phyloP scores from a whole-genome alignment of 2,797 vertebrate genomes.

The Galago senegalensis region DNA sequence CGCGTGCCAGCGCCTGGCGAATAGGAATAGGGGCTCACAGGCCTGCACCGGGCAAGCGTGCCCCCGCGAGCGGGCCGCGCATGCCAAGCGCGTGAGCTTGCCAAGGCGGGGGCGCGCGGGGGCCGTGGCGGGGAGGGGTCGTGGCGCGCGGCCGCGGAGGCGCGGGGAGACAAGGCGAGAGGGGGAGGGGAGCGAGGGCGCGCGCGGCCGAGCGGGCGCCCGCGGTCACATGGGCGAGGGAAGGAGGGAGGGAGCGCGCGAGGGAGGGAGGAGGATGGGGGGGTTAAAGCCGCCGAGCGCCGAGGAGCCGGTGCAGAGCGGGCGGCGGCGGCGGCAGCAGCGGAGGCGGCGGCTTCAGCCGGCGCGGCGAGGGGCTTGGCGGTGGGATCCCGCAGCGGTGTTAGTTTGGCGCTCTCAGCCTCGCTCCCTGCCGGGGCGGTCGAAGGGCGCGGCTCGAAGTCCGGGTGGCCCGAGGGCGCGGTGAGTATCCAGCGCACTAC shows the following conservation, averaged over 20 bases:
- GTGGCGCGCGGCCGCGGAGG: slow-evolving; percentile 81
- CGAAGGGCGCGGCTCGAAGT: slow-evolving; percentile 72
- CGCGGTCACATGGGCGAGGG: slow-evolving; percentile 86
- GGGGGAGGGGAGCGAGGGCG: slow-evolving; percentile 83
- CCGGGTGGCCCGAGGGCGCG: slow-evolving; percentile 68
- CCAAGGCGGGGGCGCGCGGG: slow-evolving; percentile 71
- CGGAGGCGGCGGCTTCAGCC: slow-evolving; percentile 80
- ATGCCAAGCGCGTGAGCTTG: slow-evolving; percentile 75
- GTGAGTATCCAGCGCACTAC: slow-evolving; percentile 77
- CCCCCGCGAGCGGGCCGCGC: slow-evolving; percentile 55
- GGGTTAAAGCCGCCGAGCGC: slow-evolving; percentile 84
- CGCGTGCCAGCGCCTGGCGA: slow-evolving; percentile 54
- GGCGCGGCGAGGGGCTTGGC: slow-evolving; percentile 74
- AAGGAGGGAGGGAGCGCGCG: slow-evolving; percentile 81
- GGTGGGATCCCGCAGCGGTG: slow-evolving; percentile 66
- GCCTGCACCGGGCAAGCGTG: slow-evolving; percentile 65
- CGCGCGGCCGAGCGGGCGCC: slow-evolving; percentile 86
- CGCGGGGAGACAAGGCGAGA: slow-evolving; percentile 82
- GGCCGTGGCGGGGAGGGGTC: slow-evolving; percentile 76
- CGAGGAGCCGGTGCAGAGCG: slow-evolving; percentile 86
- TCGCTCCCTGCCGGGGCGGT: slow-evolving; percentile 56
- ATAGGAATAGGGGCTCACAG: slow-evolving; percentile 53
- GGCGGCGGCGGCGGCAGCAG: slow-evolving; percentile 80
- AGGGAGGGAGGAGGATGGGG: slow-evolving; percentile 85
- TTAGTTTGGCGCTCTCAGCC: slow-evolving; percentile 65